A percentile compares a stretch with the other conserved stretches of the same genome.
phyloP scores from a whole-genome alignment of 2,113 vertebrate genomes.

The Lepus europaeus region DNA sequence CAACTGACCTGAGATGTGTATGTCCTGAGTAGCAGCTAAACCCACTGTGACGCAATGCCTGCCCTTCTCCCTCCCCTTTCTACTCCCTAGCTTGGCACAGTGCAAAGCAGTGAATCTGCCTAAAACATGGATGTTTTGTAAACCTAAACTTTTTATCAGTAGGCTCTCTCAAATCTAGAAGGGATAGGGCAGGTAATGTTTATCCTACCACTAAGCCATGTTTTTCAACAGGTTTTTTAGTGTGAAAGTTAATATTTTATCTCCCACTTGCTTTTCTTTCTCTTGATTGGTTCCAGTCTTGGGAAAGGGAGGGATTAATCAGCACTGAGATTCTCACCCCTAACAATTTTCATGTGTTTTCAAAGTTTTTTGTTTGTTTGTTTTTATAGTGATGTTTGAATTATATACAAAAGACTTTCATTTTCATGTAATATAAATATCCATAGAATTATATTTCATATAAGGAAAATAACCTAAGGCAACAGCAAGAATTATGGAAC shows the following conservation, averaged over 20 bases:
- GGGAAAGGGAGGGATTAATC: neutral
- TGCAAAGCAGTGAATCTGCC: neutral
- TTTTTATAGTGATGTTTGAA: neutral
- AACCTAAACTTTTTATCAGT: neutral
- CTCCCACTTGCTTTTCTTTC: neutral
- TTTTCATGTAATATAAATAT: constrained; percentile 11
- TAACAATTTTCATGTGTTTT: neutral
- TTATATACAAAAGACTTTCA: neutral
- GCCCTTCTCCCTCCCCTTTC: neutral
- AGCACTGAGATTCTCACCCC: neutral
- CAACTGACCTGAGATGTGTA: too few species aligned
- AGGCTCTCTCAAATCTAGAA: neutral
- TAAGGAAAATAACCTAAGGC: constrained; percentile 39
- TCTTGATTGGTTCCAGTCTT: neutral
- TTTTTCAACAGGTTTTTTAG: neutral
- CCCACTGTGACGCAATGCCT: too few species aligned
- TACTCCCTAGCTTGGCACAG: neutral
- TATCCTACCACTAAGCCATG: neutral
- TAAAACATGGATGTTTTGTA: neutral
- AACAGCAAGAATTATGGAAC: neutral
- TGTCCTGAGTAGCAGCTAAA: too few species aligned
- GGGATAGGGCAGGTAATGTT: neutral
- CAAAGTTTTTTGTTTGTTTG: neutral
- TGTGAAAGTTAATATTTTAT: neutral
- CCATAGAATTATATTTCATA: neutral